These are phyloP conservation scores for Aldabrachelys gigantea DNA, from an alignment of 2,113 vertebrate genomes.

Conservation along the genomic window DNA sequence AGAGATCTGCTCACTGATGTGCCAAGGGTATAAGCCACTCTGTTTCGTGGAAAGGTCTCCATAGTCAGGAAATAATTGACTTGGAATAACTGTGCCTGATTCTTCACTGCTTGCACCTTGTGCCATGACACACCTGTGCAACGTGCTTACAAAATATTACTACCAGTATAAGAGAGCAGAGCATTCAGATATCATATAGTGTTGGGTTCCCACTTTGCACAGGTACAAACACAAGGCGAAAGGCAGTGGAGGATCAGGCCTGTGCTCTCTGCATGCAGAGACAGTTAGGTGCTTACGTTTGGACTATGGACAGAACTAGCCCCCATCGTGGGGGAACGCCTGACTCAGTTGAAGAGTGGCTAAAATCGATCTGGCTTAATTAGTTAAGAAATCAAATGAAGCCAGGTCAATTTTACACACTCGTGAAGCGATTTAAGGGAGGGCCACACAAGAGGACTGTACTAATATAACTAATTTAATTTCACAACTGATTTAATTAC, in stretches of 20 bases:
- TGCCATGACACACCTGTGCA: not conserved
- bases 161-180: not conserved
- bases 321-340: not conserved
- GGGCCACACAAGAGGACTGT: not conserved
- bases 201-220: not conserved
- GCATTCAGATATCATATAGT: not conserved
- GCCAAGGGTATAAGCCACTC: not conserved
- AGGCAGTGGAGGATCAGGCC: not conserved
- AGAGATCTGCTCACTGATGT: not conserved
- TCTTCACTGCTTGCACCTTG: not conserved
- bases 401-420: not conserved
- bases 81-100: not conserved
- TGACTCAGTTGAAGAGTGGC: not conserved
- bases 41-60: not conserved
- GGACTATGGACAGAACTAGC: not conserved
- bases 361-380: not conserved
- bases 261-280: not conserved
- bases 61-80: not conserved
- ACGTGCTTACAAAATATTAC: not conserved
- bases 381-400: not conserved
- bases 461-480: not conserved
- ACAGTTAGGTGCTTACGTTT: not conserved
- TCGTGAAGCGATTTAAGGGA: not conserved
- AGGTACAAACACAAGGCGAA: not conserved
- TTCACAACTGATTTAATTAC: not conserved